Percentiles rank a stretch among this genome's conserved stretches.
phyloP scores from a whole-genome alignment of 2,113 vertebrate genomes.

The Steatornis caripensis region DNA sequence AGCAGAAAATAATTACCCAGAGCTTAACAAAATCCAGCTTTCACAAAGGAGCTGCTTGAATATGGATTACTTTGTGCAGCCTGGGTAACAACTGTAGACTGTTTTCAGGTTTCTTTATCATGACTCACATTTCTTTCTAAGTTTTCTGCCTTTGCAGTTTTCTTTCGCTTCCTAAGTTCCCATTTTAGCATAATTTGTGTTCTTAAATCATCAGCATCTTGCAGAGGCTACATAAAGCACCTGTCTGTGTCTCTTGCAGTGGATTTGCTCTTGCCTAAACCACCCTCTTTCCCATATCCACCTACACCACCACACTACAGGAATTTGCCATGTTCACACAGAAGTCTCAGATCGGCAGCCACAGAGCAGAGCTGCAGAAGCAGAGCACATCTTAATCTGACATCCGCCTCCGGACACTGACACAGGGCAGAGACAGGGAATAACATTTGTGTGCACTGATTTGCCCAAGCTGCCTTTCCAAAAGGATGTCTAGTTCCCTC shows the following conservation, averaged over 20 bases:
- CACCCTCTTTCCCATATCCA: neutral
- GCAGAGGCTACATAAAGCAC: neutral
- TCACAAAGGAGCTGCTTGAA: slow-evolving; percentile 15
- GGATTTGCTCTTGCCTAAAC: neutral
- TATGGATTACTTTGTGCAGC: slow-evolving; percentile 26
- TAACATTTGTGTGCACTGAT: neutral
- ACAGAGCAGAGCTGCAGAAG: neutral
- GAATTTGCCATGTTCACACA: neutral
- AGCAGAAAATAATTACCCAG: slow-evolving; percentile 39
- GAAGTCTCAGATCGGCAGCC: neutral
- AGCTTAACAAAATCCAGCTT: slow-evolving; percentile 19
- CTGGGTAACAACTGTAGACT: slow-evolving; percentile 2
- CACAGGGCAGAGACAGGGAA: neutral
- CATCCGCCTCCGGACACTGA: neutral
- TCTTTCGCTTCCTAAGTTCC: neutral
- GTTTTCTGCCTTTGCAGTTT: neutral
- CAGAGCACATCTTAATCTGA: neutral
- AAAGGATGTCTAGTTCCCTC: neutral
- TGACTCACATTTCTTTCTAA: neutral
- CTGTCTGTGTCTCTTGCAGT: neutral
- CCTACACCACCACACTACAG: neutral
- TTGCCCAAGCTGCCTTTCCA: slow-evolving; percentile 1
- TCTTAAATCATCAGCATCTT: neutral
- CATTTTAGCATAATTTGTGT: neutral
- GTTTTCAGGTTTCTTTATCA: slow-evolving; percentile 30